Percentiles rank a stretch among this genome's conserved stretches.
Conservation (phyloP, 2,888 invertebrate species). For the Eucriotettix oculatus region DNA sequence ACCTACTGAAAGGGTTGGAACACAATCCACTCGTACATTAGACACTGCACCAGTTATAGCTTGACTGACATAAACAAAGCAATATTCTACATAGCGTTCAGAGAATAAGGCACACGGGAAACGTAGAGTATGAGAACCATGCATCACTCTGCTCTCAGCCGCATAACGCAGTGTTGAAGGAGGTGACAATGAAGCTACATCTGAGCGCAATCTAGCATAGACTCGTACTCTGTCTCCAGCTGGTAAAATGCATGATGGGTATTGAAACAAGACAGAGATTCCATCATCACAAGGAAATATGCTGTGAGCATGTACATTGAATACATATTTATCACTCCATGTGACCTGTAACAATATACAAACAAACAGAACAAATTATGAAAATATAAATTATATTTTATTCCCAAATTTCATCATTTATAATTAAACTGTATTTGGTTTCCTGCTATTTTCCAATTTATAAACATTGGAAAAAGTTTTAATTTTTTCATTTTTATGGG, state of each 20-base stretch:
- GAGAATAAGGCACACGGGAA: slow-evolving; percentile 72
- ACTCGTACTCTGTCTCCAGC: slow-evolving; percentile 44
- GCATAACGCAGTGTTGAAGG: slow-evolving; percentile 47
- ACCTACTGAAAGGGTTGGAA: slow-evolving; percentile 63
- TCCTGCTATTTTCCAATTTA: no score
- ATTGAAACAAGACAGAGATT: slow-evolving; percentile 64
- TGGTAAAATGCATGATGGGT: slow-evolving; percentile 65
- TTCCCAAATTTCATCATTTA: no score
- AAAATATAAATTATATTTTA: no score
- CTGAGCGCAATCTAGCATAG: slow-evolving; percentile 54
- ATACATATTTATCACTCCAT: slow-evolving; percentile 71
- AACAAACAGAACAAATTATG: no score
- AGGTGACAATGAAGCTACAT: slow-evolving; percentile 48
- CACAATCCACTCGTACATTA: slow-evolving; percentile 68
- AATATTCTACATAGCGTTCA: slow-evolving; percentile 70
- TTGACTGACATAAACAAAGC: slow-evolving; percentile 76
- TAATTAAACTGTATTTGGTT: no score
- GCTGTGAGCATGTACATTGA: slow-evolving; percentile 69
- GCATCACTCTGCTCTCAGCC: slow-evolving; percentile 43
- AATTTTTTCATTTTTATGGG: no score
- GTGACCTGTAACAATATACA: slow-evolving; percentile 4
- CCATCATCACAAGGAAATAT: slow-evolving; percentile 70
- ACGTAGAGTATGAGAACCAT: slow-evolving; percentile 56
- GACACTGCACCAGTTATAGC: slow-evolving; percentile 72
- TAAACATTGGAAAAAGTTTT: no score